Base-by-base conservation (phyloP, 2,888 invertebrate genomes). In the Conus canariensis region DNA sequence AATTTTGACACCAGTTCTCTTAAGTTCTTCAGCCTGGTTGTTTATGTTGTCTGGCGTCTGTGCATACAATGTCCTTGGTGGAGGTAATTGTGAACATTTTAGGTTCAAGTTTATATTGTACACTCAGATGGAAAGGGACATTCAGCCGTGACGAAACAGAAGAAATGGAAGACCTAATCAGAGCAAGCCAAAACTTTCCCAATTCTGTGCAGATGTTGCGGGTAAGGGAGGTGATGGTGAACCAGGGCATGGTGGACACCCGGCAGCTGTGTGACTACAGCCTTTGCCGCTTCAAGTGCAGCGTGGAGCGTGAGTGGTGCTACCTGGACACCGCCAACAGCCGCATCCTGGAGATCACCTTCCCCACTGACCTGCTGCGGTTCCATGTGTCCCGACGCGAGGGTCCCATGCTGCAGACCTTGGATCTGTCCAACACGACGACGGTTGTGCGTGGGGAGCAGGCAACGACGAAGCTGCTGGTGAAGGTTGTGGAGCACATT, bases 401-500 rank as follows among this genome's bases (percentile, higher is more conserved):
- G 25, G 92, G 92, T 1, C 91, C 92, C n/a, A 90, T 19, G 45
- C 30, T 89, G 9, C 91, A 92, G 90, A 91, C 90, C 14, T 90
- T 91, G 22, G 91, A 91, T 74, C 25, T 89, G 19, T 88, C 92
- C 80, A 91, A 90, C 77, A 91, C 91, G 10, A 91, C 91, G 22
- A 92, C 90, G 19, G 91, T 95, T 16, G 93, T 92, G 90, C 91
- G 94, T 88, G 94, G 94, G 87, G 94, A 95, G 85, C 93, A 93
- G 70, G 93, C 94, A 5, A 92, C 93, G 25, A 93, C 95, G 10
- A 93, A 92, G 85, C 91, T 95, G 25, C 88, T 95, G 86, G 98
- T 99, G 0, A 96, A 99, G 64, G 97, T 98, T 6, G 98, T 99
- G 0, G 99, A 99, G 96, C 99, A 99, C 95, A 98, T 99, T 92